These are phyloP conservation scores for Gulo gulo DNA, from an alignment of 2,113 vertebrate species.

Conservation along the genomic window DNA sequence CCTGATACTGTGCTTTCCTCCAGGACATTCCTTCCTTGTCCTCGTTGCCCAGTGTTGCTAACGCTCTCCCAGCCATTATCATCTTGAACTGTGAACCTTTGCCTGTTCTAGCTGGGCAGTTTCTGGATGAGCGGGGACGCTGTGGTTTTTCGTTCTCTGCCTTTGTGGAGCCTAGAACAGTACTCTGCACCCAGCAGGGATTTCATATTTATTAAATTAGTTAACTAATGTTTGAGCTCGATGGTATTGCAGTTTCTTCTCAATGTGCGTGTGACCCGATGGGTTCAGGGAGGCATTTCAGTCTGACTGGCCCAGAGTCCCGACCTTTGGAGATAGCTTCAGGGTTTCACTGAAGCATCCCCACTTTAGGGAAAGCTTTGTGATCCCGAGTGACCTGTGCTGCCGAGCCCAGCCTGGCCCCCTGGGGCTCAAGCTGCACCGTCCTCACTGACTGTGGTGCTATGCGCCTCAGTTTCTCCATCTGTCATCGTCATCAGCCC, in stretches of 20 bases:
- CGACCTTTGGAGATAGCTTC: background rate
- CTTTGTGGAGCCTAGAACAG: background rate
- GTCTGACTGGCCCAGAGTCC: background rate
- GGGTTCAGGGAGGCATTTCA: background rate
- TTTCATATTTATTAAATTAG: slow-evolving; percentile 4
- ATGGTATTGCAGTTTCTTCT: background rate
- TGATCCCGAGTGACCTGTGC: background rate
- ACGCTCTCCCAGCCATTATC: background rate
- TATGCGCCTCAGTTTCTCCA: background rate
- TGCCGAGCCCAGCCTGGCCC: background rate
- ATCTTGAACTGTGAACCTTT: background rate
- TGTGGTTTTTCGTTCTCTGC: background rate
- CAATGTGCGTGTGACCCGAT: background rate
- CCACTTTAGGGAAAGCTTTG: background rate
- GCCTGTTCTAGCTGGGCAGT: background rate
- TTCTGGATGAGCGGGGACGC: background rate
- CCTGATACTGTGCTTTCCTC: background rate
- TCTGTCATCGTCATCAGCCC: background rate
- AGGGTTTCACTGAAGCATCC: background rate
- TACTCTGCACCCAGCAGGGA: background rate
- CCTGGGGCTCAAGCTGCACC: background rate
- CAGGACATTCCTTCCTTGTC: background rate
- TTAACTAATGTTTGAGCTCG: background rate
- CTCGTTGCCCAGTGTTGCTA: background rate
- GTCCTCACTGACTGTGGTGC: fast-evolving